Evolutionary conservation across 1,140 invertebrate genomes (phyloP).

Genomic region (Ips nitidus): DNA sequence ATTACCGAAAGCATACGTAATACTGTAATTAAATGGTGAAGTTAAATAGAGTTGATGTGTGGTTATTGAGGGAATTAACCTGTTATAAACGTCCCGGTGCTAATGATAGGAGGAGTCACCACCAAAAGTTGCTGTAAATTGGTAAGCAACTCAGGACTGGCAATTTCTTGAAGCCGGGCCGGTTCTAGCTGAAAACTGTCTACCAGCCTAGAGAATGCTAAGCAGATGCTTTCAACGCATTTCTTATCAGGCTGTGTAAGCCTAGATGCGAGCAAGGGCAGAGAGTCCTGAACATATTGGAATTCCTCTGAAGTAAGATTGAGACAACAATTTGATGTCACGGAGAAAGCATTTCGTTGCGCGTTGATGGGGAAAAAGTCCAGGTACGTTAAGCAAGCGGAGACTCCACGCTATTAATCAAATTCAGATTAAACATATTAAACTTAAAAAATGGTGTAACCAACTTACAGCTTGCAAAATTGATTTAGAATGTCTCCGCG

Average conservation of each 20-base stretch:
- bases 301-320: conserved; percentile 93
- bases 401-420: conserved; percentile 78
- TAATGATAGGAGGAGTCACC: conserved; percentile 89
- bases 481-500: conserved; percentile 92
- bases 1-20: conserved; percentile 93
- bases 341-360: conserved; percentile 89
- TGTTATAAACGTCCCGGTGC: conserved; percentile 92
- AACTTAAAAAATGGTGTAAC: neutral
- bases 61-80: neutral
- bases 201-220: conserved; percentile 93
- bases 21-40: conserved; percentile 55
- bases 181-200: conserved; percentile 96
- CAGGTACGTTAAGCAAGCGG: conserved; percentile 92
- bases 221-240: conserved; percentile 94
- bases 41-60: neutral
- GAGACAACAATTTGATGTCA: conserved; percentile 96
- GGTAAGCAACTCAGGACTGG: conserved; percentile 86
- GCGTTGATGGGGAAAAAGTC: conserved; percentile 98
- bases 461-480: conserved; percentile 86
- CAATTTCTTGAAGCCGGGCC: conserved; percentile 89
- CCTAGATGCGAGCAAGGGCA: conserved; percentile 81
- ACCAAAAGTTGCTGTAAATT: conserved; percentile 93
- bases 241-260: conserved; percentile 96
- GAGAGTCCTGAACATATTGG: conserved; percentile 84
- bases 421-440: conserved; percentile 2